These are phyloP conservation scores for Diaprepes abbreviatus DNA, from an alignment of 2,888 invertebrate genomes.

Conservation along the genomic window DNA sequence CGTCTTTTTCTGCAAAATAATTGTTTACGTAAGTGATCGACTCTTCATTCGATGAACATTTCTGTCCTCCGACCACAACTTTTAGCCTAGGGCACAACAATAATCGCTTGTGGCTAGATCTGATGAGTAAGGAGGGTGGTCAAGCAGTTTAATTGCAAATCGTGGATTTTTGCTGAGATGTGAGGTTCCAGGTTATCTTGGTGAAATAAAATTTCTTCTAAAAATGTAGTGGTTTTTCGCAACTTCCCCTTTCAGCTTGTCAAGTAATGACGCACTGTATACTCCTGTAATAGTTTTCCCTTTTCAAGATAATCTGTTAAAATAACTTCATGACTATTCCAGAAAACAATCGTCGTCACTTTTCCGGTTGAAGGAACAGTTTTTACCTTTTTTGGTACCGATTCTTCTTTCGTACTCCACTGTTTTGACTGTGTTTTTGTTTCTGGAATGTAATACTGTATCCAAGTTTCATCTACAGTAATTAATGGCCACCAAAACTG, in stretches of 20 bases:
- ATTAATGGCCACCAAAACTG: neutral
- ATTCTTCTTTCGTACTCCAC: too few relatives aligned
- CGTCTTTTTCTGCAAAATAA: neutral
- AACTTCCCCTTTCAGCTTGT: too few relatives aligned
- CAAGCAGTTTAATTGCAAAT: slow-evolving; percentile 38
- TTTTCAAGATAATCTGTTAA: neutral
- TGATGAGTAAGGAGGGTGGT: slow-evolving; percentile 28
- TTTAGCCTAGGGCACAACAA: neutral
- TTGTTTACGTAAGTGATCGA: neutral
- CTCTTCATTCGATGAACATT: neutral
- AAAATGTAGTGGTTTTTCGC: slow-evolving; percentile 40
- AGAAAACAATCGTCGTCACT: neutral
- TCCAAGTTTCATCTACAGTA: too few relatives aligned
- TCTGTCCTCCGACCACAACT: too few relatives aligned
- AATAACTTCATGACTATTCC: too few relatives aligned
- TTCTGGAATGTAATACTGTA: neutral
- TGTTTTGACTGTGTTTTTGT: neutral
- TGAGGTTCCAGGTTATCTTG: slow-evolving; percentile 39
- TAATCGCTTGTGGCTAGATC: slow-evolving; percentile 33
- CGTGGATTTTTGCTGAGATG: slow-evolving; percentile 38
- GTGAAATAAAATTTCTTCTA: slow-evolving; percentile 36
- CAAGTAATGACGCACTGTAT: too few relatives aligned
- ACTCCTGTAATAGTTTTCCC: neutral
- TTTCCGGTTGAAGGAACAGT: slow-evolving; percentile 12
- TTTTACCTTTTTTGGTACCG: slow-evolving; percentile 15